phyloP scores from a whole-genome alignment of 1,140 invertebrate genomes.

The Agrilus planipennis region DNA sequence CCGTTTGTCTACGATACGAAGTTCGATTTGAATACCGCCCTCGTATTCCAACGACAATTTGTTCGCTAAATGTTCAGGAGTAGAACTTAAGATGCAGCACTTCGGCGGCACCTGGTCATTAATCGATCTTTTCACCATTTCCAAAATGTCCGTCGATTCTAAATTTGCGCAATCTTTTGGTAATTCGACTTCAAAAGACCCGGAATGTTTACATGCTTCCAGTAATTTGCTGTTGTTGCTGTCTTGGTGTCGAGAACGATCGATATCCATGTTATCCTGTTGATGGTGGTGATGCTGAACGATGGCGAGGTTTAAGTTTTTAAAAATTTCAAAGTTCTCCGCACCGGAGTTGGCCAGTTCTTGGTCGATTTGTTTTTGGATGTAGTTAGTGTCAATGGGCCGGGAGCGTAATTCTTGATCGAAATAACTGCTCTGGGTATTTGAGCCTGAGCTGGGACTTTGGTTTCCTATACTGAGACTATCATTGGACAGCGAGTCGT shows the following conservation, averaged over 20 bases:
- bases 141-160: conserved; percentile 65
- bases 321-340: conserved; percentile 27
- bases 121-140: conserved; percentile 70
- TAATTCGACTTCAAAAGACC: conserved; percentile 37
- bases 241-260: not conserved
- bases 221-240: not conserved
- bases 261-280: conserved; percentile 1
- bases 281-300: conserved; percentile 3
- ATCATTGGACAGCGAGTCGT: conserved; percentile 54
- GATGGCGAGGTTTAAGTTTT: conserved; percentile 18
- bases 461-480: conserved; percentile 29
- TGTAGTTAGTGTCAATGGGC: conserved; percentile 15
- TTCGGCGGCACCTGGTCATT: conserved; percentile 63
- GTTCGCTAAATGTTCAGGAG: conserved; percentile 32
- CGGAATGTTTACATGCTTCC: conserved; percentile 16
- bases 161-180: conserved; percentile 67
- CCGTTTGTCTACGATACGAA: conserved; percentile 64
- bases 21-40: conserved; percentile 75
- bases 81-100: conserved; percentile 46
- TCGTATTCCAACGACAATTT: conserved; percentile 57
- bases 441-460: conserved; percentile 26
- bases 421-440: conserved; percentile 26
- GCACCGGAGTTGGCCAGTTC: conserved; percentile 19
- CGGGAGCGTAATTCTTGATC: conserved; percentile 18
- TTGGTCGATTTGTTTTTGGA: conserved; percentile 18